These are phyloP conservation scores for Prochilodus magdalenae DNA, from an alignment of 2,113 vertebrate genomes.

Conservation along the genomic window DNA sequence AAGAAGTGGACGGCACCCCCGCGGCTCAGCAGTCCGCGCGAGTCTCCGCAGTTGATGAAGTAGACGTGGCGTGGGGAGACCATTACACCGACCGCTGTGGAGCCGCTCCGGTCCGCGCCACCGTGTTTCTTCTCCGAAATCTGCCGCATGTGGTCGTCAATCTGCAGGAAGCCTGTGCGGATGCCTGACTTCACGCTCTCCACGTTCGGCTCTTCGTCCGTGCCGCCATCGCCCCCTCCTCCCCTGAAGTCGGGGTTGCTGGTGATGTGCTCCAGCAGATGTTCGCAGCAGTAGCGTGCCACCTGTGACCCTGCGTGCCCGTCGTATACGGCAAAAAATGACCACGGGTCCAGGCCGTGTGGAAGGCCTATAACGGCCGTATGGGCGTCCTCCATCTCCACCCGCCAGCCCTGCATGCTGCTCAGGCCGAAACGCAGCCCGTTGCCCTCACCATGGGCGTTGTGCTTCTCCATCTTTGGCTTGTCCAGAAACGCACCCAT, in stretches of 20 bases:
- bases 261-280: conserved; percentile 99
- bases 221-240: conserved; percentile 72
- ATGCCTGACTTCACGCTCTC: conserved; percentile 96
- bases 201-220: conserved; percentile 81
- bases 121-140: conserved; percentile 98
- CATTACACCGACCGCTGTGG: conserved; percentile 96
- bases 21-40: conserved; percentile 93
- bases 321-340: conserved; percentile 98
- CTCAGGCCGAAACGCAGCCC: conserved; percentile 91
- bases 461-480: conserved; percentile 99
- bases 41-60: conserved; percentile 99
- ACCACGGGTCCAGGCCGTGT: conserved; percentile 93
- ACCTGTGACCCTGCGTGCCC: conserved; percentile 98
- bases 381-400: conserved; percentile 99
- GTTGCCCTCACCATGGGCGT: conserved; percentile 93
- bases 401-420: conserved; percentile 98
- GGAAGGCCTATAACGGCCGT: conserved; percentile 95
- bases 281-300: conserved; percentile 99
- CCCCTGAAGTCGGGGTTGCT: conserved; percentile 97
- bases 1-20: conserved; percentile 96
- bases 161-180: conserved; percentile 97
- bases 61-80: conserved; percentile 94
- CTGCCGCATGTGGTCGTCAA: conserved; percentile 98
- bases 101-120: conserved; percentile 91
- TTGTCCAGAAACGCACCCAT: conserved; percentile 99